Evolutionary conservation across 2,888 invertebrate genomes (phyloP), one percentile per base, ranked within the genome.

Genomic region (Pammene fasciana): DNA sequence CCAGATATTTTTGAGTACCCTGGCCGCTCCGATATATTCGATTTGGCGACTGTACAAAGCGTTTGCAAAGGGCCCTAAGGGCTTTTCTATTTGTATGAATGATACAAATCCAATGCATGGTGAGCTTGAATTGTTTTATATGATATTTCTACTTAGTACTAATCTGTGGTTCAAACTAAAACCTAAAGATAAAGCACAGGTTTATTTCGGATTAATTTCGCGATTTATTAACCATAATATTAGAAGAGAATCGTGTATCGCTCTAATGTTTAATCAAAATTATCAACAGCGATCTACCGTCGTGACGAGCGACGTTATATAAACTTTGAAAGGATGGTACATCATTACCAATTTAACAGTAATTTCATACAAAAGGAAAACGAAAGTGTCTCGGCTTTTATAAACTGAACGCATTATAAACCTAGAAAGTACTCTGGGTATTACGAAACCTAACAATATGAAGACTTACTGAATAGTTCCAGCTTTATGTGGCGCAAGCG

Each of bases 181-280:
- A 43, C 57, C 43, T 57, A 43, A 57, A 26, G 46, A 34, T 46
- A n/a, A 26, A 60, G 10, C 14, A 38, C 38, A 14, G 6, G 60
- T 7, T 34, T 16, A 13, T 9, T 46, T 9, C 10, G 38, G 36
- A 16, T 14, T 18, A 61, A 61, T 48, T 38, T 13, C 13, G 16
- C 50, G 38, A 50, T 50, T 60, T 60, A 61, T 16, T 5, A 2
- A 7, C 16, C 50, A 16, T 18, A 41, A 52, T n/a, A 52, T 62
- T 62, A 62, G 50, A 62, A 62, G 62, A 50, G 62, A 50, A 62
- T 62, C 41, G 50, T 52, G 61, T 50, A 62, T 52, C 62, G 38
- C 26, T 18, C 38, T 38, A 13, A 52, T 50, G 38, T 48, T 61
- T 61, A 50, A 62, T 52, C 50, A 50, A 62, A 38, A 41, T 50